phyloP scores from a whole-genome alignment of 2,888 invertebrate species.

The Tetranychus truncatus region DNA sequence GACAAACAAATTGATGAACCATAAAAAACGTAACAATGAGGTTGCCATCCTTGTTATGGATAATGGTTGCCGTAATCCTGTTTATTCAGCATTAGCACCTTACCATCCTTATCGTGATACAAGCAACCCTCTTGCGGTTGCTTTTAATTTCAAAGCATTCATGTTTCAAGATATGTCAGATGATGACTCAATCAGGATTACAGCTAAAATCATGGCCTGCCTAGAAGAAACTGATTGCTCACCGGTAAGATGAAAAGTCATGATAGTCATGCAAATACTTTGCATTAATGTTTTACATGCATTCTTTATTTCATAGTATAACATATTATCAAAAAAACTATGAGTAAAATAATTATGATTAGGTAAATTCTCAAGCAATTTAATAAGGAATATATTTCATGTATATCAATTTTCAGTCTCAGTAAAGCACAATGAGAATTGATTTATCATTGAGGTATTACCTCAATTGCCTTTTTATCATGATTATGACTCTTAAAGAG shows the following conservation, averaged over 20 bases:
- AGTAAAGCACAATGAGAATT: too few species aligned
- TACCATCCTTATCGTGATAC: slow-evolving; percentile 29
- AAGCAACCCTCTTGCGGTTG: slow-evolving; percentile 28
- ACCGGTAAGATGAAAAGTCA: slow-evolving; percentile 26
- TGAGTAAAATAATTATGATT: too few species aligned
- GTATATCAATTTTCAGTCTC: too few species aligned
- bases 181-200: slow-evolving; percentile 29
- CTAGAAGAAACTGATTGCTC: slow-evolving; percentile 30
- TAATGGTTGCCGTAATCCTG: slow-evolving; percentile 30
- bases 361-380: too few species aligned
- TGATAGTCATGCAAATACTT: background rate
- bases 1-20: too few species aligned
- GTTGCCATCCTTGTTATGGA: slow-evolving; percentile 25
- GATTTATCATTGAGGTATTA: too few species aligned
- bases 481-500: too few species aligned
- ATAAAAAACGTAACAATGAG: background rate
- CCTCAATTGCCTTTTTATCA: too few species aligned
- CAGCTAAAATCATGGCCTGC: slow-evolving; percentile 30
- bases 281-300: background rate
- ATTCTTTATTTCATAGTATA: background rate
- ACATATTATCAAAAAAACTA: too few species aligned
- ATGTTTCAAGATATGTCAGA: slow-evolving; percentile 31
- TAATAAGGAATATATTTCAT: too few species aligned
- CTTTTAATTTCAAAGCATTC: slow-evolving; percentile 30
- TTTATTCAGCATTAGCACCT: slow-evolving; percentile 29